Evolutionary conservation across 2,888 invertebrate species (phyloP).

Genomic region (Cephus spinipes): DNA sequence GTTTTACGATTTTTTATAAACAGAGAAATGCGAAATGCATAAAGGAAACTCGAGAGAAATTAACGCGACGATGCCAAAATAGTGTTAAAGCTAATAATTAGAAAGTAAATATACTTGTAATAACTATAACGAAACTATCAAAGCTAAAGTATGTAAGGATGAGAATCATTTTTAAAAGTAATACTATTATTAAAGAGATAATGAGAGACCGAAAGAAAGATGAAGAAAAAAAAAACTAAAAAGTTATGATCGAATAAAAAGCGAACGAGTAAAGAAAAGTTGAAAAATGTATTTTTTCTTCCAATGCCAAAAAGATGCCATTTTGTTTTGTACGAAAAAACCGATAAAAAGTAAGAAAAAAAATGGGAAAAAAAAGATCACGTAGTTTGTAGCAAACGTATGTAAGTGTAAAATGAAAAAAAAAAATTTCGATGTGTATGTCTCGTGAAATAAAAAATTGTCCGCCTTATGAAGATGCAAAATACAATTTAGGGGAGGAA

Average conservation of each 20-base stretch:
- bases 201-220: constrained; percentile 32
- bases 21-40: constrained; percentile 23
- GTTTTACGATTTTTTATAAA: constrained; percentile 4
- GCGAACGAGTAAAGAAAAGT: constrained; percentile 44
- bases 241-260: constrained; percentile 43
- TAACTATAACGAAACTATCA: constrained; percentile 52
- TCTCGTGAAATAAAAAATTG: constrained; percentile 56
- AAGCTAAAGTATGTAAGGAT: constrained; percentile 49
- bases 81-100: constrained; percentile 63
- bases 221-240: constrained; percentile 28
- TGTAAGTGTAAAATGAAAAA: constrained; percentile 51
- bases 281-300: constrained; percentile 65
- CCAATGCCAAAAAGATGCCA: constrained; percentile 66
- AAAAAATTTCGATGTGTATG: constrained; percentile 56
- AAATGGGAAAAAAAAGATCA: constrained; percentile 27
- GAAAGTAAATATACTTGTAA: constrained; percentile 56
- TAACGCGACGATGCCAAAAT: constrained; percentile 65
- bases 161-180: constrained; percentile 47
- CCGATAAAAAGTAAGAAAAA: constrained; percentile 51
- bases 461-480: constrained; percentile 61
- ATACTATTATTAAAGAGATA: constrained; percentile 33
- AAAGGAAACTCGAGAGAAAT: constrained; percentile 36
- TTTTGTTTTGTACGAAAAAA: constrained; percentile 64
- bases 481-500: constrained; percentile 49
- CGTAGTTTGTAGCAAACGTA: constrained; percentile 50